These are phyloP conservation scores for Netelia fuscicornis DNA, from an alignment of 2,888 invertebrate genomes.

Conservation along the genomic window DNA sequence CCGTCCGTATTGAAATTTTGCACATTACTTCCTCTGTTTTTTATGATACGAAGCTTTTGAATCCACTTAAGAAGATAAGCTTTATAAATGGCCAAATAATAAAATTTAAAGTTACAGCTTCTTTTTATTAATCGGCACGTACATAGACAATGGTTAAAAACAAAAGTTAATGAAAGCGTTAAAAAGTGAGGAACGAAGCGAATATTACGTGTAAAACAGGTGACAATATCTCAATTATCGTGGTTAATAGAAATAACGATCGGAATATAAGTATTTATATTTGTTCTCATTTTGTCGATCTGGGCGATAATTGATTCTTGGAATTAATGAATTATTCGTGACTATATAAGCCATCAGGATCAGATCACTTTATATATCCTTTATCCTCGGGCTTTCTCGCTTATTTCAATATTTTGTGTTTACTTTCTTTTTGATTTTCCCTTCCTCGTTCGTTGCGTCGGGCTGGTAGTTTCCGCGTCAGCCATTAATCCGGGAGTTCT, in stretches of 20 bases:
- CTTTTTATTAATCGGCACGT: no score
- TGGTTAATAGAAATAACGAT: neutral
- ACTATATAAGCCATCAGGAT: slow-evolving; percentile 34
- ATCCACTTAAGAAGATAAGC: no score
- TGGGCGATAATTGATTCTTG: slow-evolving; percentile 27
- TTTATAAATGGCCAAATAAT: no score
- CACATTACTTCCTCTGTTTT: no score
- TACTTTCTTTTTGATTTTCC: slow-evolving; percentile 18
- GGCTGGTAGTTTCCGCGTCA: slow-evolving; percentile 44
- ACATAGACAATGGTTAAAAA: no score
- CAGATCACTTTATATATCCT: slow-evolving; percentile 22
- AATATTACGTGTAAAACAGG: no score
- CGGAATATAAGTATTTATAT: neutral
- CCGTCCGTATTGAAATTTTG: no score
- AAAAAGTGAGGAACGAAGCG: no score
- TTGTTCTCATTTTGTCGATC: neutral
- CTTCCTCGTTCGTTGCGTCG: neutral
- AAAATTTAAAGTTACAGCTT: no score
- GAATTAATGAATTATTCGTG: slow-evolving; percentile 49
- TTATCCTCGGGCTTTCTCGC: slow-evolving; percentile 15
- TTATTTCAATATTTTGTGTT: no score
- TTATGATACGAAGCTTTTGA: no score
- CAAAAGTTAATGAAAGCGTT: no score
- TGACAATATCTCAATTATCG: neutral
- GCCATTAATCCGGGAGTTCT: slow-evolving; percentile 67